Evolutionary conservation across 2,888 invertebrate genomes (phyloP).

Genomic region (Baronia brevicornis): DNA sequence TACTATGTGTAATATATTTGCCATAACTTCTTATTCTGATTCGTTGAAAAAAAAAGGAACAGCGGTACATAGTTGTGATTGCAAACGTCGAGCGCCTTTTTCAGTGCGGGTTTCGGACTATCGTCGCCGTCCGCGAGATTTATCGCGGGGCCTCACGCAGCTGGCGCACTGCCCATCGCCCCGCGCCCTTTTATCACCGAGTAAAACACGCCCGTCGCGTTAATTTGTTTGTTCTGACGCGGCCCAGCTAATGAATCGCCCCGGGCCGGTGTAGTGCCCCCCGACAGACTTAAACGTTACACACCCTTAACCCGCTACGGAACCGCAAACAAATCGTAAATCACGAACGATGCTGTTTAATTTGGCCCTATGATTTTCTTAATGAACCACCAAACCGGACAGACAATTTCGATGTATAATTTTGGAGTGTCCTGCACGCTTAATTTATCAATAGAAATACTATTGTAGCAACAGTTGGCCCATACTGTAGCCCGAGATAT

Average conservation of each 20-base stretch:
- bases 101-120: conserved; percentile 11
- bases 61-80: no score
- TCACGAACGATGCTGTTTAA: conserved; percentile 33
- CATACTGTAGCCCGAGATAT: conserved; percentile 23
- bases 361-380: conserved; percentile 24
- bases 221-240: conserved; percentile 74
- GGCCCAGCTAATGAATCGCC: conserved; percentile 71
- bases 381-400: conserved; percentile 4
- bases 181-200: conserved; percentile 68
- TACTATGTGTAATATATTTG: no score
- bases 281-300: conserved; percentile 59
- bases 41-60: not conserved
- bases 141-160: conserved; percentile 60
- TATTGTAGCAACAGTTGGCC: conserved; percentile 30
- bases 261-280: conserved; percentile 61
- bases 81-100: no score
- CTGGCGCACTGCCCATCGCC: conserved; percentile 59
- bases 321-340: conserved; percentile 64
- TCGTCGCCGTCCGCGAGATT: conserved; percentile 43
- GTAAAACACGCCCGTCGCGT: conserved; percentile 67
- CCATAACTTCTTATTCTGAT: no score
- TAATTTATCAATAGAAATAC: no score
- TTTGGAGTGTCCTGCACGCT: no score
- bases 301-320: conserved; percentile 57
- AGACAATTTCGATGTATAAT: no score